Conservation (phyloP, 2,888 invertebrate genomes). For the Smittia aterrima region DNA sequence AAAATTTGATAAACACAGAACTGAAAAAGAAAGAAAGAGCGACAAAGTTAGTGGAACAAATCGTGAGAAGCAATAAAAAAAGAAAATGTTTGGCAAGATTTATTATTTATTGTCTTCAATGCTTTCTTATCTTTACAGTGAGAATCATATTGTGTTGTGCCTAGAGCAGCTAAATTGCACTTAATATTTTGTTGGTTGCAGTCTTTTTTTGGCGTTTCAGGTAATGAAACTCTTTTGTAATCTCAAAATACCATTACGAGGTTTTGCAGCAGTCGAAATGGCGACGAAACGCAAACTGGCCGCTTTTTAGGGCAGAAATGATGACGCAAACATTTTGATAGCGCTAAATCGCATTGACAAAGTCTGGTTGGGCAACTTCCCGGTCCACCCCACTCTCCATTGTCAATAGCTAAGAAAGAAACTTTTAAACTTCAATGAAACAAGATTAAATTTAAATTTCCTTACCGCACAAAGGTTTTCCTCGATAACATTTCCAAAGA, state of each 20-base stretch:
- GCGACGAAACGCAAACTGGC: conserved; percentile 71
- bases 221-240: background rate
- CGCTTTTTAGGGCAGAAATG: conserved; percentile 72
- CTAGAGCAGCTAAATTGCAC: background rate
- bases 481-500: conserved; percentile 79
- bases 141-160: too few species aligned
- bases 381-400: conserved; percentile 59
- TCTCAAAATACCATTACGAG: conserved; percentile 57
- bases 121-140: too few species aligned
- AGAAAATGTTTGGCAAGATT: too few species aligned
- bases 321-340: conserved; percentile 75
- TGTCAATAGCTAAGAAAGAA: conserved; percentile 52
- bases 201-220: conserved; percentile 28
- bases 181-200: background rate
- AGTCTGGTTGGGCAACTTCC: conserved; percentile 72
- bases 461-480: conserved; percentile 72
- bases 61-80: too few species aligned
- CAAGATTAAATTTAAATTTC: conserved; percentile 44
- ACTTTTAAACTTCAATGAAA: conserved; percentile 24
- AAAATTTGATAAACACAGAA: too few species aligned
- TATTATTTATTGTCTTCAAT: too few species aligned
- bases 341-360: conserved; percentile 78
- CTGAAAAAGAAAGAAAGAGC: too few species aligned
- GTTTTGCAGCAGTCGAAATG: conserved; percentile 72
- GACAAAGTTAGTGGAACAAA: too few species aligned